Evolutionary conservation across 2,888 invertebrate species (phyloP).

Genomic region (Ochropleura plecta): DNA sequence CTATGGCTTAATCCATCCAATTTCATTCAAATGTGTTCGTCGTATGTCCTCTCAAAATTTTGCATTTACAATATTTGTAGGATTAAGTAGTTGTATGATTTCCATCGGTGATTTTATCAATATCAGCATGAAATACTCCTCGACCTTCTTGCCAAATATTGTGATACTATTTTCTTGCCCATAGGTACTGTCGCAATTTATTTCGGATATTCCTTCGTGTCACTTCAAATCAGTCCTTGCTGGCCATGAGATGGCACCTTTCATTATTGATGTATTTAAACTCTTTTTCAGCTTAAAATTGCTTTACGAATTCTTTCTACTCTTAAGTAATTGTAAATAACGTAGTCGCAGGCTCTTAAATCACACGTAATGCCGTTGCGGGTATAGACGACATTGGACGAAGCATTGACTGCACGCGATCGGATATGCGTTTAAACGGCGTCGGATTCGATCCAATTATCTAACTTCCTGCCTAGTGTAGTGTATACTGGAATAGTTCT

Average conservation of each 20-base stretch:
- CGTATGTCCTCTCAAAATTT: no score
- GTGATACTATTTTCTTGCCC: not conserved
- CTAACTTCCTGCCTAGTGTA: constrained; percentile 59
- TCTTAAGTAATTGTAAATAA: not conserved
- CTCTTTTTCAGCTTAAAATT: not conserved
- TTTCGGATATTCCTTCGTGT: not conserved
- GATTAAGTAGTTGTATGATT: not conserved
- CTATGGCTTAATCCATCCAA: no score
- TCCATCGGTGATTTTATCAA: not conserved
- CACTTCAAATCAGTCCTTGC: not conserved
- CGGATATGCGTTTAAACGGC: constrained; percentile 39
- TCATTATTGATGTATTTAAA: not conserved
- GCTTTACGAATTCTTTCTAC: not conserved
- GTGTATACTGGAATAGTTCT: constrained; percentile 35
- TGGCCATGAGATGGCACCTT: not conserved
- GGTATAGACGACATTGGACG: constrained; percentile 55
- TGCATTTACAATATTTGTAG: no score
- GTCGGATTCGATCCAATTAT: constrained; percentile 50
- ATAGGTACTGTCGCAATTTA: not conserved
- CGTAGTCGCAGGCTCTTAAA: constrained; percentile 26
- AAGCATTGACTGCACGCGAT: constrained; percentile 58
- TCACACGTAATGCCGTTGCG: constrained; percentile 15
- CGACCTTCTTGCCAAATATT: not conserved
- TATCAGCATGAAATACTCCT: constrained; percentile 1
- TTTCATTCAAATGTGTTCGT: no score